phyloP scores from a whole-genome alignment of 2,888 invertebrate genomes.

The Serrognathus titanus region DNA sequence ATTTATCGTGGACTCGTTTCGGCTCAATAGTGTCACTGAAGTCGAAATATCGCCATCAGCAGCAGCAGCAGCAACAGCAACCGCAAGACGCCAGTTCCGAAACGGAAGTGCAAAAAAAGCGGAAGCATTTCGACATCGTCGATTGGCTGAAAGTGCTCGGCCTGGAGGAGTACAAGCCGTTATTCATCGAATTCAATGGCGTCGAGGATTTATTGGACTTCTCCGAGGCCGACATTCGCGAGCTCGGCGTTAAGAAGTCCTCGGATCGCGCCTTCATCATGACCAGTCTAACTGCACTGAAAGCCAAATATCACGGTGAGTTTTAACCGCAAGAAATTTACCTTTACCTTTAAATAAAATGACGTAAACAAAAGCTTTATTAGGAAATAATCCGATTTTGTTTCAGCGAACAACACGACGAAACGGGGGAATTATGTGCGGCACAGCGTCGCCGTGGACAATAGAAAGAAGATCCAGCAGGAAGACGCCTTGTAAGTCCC shows the following conservation, averaged over 20 bases:
- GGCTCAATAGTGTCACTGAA: slow-evolving; percentile 41
- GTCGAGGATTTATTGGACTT: slow-evolving; percentile 59
- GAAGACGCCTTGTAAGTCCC: slow-evolving; percentile 42
- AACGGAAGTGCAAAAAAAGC: slow-evolving; percentile 15
- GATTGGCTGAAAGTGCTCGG: slow-evolving; percentile 62
- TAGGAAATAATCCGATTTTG: too few relatives aligned
- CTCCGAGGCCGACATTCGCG: slow-evolving; percentile 58
- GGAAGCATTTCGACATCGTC: slow-evolving; percentile 54
- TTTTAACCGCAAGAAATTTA: not conserved
- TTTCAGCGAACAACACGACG: too few relatives aligned
- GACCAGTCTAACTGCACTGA: slow-evolving; percentile 60
- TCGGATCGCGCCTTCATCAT: slow-evolving; percentile 63
- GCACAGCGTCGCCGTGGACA: slow-evolving; percentile 52
- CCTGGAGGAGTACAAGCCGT: slow-evolving; percentile 54
- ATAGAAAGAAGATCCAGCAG: slow-evolving; percentile 37
- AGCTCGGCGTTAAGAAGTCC: slow-evolving; percentile 60
- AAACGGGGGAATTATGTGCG: slow-evolving; percentile 35
- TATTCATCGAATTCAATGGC: slow-evolving; percentile 53
- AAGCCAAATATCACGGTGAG: slow-evolving; percentile 59
- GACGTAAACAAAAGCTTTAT: too few relatives aligned
- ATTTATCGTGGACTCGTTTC: slow-evolving; percentile 42
- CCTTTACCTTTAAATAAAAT: too few relatives aligned
- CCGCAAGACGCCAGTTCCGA: slow-evolving; percentile 16
- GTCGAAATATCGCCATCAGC: slow-evolving; percentile 32
- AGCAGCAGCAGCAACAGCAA: slow-evolving; percentile 25